Base-by-base conservation (phyloP, 2,113 vertebrate genomes). In the Pterocles gutturalis region DNA sequence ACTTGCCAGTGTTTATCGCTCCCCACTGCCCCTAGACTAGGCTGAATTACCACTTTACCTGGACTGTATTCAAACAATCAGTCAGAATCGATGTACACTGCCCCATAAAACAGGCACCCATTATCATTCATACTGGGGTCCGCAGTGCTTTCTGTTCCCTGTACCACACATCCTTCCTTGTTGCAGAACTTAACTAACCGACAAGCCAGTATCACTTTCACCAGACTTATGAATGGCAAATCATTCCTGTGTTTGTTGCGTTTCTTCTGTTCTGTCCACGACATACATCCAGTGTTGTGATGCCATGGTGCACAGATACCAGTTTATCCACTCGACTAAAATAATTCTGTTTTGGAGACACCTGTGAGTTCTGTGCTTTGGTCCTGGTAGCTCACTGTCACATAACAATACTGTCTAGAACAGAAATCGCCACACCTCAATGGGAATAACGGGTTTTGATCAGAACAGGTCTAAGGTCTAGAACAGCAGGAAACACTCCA, bases 1-100 rank as follows among this genome's bases (percentile, higher is more conserved):
- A 16, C 49, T 83, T 85, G 65, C 66, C 85, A 75, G 81, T 38
- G 82, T 70, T 90, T 89, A 83, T 88, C 85, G 38, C 57, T 85
- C 58, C 75, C 88, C 10, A 5, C 13, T 57, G 87, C 89, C 78
- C 72, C 67, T 3, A 3, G 67, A 58, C 31, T 12, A 7, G 51
- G 72, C 80, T 0, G 5, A 77, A 70, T 51, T 82, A 62, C 38
- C 82, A 24, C 78, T 73, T 86, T 31, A 75, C 43, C 65, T 62
- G 80, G 72, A 67, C 45, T 43, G 28, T 19, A 25, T 34, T 43
- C 51, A 31, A 0, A 78, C 51, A 46, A 29, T 36, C 51, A 43
- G 26, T 36, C 75, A 4, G 26, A 71, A 84, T 21, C 4, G 17
- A 54, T 9, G n/a, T 62, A 46, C 53, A 26, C 34, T 76, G 43